A percentile compares a stretch with the other conserved stretches of the same genome.
Evolutionary conservation across 2,888 invertebrate species (phyloP).

Genomic region (Xestia c-nigrum): DNA sequence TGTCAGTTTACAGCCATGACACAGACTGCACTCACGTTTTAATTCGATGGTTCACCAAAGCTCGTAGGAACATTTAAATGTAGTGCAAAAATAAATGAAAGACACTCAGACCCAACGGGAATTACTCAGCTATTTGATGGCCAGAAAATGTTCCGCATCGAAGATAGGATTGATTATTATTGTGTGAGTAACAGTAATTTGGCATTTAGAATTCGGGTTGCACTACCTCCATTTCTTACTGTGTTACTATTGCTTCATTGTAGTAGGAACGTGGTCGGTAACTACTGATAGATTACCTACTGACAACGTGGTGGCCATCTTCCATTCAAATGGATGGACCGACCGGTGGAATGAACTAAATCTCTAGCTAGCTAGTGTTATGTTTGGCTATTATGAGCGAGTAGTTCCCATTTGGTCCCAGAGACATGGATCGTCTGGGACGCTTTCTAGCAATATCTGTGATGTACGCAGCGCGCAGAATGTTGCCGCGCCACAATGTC

Average conservation of each 20-base stretch:
- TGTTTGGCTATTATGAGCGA: conserved; percentile 56
- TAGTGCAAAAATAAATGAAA: conserved; percentile 32
- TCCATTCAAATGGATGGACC: conserved; percentile 4
- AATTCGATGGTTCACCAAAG: conserved; percentile 14
- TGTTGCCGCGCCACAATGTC: conserved; percentile 72
- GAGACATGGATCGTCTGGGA: conserved; percentile 71
- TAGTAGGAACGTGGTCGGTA: conserved; percentile 15
- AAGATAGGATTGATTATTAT: conserved; percentile 31
- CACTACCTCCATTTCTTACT: conserved; percentile 41
- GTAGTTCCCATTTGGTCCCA: conserved; percentile 74
- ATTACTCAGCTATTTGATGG: conserved; percentile 28
- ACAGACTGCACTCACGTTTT: conserved; percentile 5
- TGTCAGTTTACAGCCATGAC: conserved; percentile 1
- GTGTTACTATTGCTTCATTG: conserved; percentile 36
- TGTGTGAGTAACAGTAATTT: conserved; percentile 49
- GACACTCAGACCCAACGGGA: conserved; percentile 20
- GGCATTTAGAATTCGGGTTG: conserved; percentile 46
- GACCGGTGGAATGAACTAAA: not conserved
- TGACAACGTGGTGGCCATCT: conserved; percentile 8
- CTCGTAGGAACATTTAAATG: conserved; percentile 20
- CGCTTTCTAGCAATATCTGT: conserved; percentile 85
- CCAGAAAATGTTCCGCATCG: conserved; percentile 38
- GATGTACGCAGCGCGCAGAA: conserved; percentile 75
- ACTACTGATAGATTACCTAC: conserved; percentile 14
- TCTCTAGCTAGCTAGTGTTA: not conserved